Conservation (phyloP, 1,140 invertebrate genomes). For the Leptopilina clavipes region DNA sequence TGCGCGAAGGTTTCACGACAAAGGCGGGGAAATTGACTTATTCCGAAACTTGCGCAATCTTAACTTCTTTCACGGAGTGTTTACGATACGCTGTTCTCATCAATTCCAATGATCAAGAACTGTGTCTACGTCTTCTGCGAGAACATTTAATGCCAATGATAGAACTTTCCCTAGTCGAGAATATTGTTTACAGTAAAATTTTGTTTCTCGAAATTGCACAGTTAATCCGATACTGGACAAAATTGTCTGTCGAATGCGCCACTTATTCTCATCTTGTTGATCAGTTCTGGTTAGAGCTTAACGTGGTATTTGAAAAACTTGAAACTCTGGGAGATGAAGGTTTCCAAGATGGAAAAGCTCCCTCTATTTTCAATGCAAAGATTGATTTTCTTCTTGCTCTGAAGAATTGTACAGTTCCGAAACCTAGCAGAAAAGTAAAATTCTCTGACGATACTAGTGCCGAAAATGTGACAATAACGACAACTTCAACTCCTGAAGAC, state of each 20-base stretch:
- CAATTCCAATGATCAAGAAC: slow-evolving; percentile 65
- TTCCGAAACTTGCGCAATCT: slow-evolving; percentile 78
- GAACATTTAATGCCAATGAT: slow-evolving; percentile 73
- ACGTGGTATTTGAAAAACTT: slow-evolving; percentile 67
- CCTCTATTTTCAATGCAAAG: background rate
- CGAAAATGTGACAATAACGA: slow-evolving; percentile 33
- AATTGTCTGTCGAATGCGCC: slow-evolving; percentile 63
- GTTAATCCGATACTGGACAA: slow-evolving; percentile 77
- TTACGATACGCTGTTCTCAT: slow-evolving; percentile 78
- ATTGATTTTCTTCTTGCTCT: slow-evolving; percentile 68
- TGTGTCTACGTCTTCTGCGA: slow-evolving; percentile 67
- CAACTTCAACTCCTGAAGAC: slow-evolving; percentile 41
- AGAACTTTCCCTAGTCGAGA: slow-evolving; percentile 70
- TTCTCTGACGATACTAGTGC: slow-evolving; percentile 59
- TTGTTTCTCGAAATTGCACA: slow-evolving; percentile 74
- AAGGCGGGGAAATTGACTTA: slow-evolving; percentile 75
- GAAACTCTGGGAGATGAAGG: slow-evolving; percentile 12
- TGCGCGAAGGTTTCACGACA: slow-evolving; percentile 77
- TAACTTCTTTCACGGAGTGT: slow-evolving; percentile 82
- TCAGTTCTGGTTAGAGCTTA: slow-evolving; percentile 76
- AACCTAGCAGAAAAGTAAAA: slow-evolving; percentile 60
- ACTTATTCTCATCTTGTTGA: slow-evolving; percentile 72
- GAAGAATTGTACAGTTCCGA: slow-evolving; percentile 48
- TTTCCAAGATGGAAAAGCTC: background rate
- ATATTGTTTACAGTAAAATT: slow-evolving; percentile 64